Conservation (phyloP, 53 echinoderm and acorn worm species). For the Echinarachnius parma region DNA sequence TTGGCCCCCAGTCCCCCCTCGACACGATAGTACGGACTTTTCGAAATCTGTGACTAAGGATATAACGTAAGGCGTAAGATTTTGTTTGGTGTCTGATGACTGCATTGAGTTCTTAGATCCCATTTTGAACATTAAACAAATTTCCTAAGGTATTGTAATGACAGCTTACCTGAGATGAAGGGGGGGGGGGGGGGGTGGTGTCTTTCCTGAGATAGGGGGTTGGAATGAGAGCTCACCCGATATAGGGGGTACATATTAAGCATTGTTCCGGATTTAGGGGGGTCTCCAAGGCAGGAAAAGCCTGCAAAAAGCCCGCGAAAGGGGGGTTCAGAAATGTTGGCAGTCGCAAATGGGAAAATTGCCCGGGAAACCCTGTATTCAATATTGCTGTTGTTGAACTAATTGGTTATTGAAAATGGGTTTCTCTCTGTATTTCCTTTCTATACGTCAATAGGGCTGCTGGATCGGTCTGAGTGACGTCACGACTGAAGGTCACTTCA, state of each 20-base stretch:
- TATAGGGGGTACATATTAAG: not conserved
- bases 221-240: not conserved
- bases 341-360: too few relatives aligned
- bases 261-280: not conserved
- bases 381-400: too few relatives aligned
- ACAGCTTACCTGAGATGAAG: not conserved
- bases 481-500: too few relatives aligned
- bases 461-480: too few relatives aligned
- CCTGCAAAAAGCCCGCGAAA: too few relatives aligned
- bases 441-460: too few relatives aligned
- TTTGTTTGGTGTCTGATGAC: not conserved
- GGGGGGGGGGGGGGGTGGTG: not conserved
- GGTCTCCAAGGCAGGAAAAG: too few relatives aligned
- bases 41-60: not conserved
- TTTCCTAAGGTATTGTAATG: not conserved
- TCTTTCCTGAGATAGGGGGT: not conserved
- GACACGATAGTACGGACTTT: not conserved
- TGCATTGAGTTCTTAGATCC: not conserved
- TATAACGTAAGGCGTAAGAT: not conserved
- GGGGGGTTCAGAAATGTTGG: too few relatives aligned
- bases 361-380: too few relatives aligned
- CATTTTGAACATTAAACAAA: not conserved
- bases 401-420: too few relatives aligned
- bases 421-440: too few relatives aligned
- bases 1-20: not conserved